Conservation (phyloP, 2,113 vertebrate species). For the Bungarus multicinctus region DNA sequence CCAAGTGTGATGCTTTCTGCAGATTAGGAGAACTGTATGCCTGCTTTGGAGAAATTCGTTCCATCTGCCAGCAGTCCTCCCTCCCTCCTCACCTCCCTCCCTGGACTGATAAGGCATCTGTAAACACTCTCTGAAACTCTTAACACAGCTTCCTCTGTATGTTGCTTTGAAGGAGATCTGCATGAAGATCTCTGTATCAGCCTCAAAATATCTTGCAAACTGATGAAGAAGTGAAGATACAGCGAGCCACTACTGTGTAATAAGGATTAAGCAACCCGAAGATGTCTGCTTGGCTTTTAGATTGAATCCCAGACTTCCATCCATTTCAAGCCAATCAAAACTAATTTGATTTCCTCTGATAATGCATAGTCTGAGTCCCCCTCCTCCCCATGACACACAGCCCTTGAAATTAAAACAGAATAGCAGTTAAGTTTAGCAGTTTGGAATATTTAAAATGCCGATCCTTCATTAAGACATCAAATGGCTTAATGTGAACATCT, state of each 20-base stretch:
- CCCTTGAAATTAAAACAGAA: constrained; percentile 18
- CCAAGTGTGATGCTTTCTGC: constrained; percentile 59
- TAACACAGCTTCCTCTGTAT: constrained; percentile 54
- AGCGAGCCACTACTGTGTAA: constrained; percentile 67
- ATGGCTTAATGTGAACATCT: constrained; percentile 40
- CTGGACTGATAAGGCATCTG: constrained; percentile 68
- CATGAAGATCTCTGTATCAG: constrained; percentile 61
- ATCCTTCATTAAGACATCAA: constrained; percentile 17
- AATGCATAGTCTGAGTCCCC: background rate
- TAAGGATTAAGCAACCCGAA: constrained; percentile 65
- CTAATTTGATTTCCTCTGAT: constrained; percentile 45
- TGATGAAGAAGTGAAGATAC: constrained; percentile 70
- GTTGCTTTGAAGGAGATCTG: constrained; percentile 69
- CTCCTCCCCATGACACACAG: background rate
- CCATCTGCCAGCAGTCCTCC: constrained; percentile 31
- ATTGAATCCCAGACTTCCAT: constrained; percentile 33
- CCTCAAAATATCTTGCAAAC: constrained; percentile 67
- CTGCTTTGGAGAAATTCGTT: constrained; percentile 56
- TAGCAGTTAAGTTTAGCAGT: constrained; percentile 40
- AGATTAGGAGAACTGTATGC: constrained; percentile 58
- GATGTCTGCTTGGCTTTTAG: constrained; percentile 61
- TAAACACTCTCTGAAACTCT: constrained; percentile 68
- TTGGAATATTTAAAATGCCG: constrained; percentile 20
- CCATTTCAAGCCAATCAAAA: constrained; percentile 28
- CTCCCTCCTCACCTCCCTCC: constrained; percentile 7